These are phyloP conservation scores for Philaethria dido DNA, from an alignment of 2,888 invertebrate species.

Conservation along the genomic window DNA sequence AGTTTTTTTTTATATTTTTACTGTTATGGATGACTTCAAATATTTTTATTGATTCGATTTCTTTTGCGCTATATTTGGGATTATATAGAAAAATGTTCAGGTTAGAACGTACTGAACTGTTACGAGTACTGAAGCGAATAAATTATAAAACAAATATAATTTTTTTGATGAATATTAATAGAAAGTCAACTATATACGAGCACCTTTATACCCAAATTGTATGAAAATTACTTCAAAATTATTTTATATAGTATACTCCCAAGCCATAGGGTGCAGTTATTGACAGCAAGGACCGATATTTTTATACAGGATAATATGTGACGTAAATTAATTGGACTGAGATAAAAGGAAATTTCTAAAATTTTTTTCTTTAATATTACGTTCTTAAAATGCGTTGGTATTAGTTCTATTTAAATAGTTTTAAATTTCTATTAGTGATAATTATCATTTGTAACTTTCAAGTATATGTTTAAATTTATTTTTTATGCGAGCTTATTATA, in stretches of 20 bases:
- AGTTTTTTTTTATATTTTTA: constrained; percentile 1
- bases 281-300: neutral
- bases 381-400: too few relatives aligned
- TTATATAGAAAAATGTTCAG: neutral
- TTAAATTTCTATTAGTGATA: too few relatives aligned
- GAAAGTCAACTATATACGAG: neutral
- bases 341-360: neutral
- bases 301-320: neutral
- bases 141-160: too few relatives aligned
- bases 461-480: too few relatives aligned
- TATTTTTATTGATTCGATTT: too few relatives aligned
- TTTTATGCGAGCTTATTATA: too few relatives aligned
- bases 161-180: neutral
- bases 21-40: neutral
- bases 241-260: neutral
- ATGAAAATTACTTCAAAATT: neutral
- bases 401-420: too few relatives aligned
- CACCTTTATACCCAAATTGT: neutral
- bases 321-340: neutral
- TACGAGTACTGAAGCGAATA: too few relatives aligned
- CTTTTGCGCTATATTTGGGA: neutral
- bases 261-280: neutral
- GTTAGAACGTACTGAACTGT: too few relatives aligned
- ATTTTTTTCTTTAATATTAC: too few relatives aligned
- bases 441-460: too few relatives aligned